Evolutionary conservation across 2,113 vertebrate genomes (phyloP), one percentile per base, ranked within the genome.

Genomic region (Serilophus lunatus): DNA sequence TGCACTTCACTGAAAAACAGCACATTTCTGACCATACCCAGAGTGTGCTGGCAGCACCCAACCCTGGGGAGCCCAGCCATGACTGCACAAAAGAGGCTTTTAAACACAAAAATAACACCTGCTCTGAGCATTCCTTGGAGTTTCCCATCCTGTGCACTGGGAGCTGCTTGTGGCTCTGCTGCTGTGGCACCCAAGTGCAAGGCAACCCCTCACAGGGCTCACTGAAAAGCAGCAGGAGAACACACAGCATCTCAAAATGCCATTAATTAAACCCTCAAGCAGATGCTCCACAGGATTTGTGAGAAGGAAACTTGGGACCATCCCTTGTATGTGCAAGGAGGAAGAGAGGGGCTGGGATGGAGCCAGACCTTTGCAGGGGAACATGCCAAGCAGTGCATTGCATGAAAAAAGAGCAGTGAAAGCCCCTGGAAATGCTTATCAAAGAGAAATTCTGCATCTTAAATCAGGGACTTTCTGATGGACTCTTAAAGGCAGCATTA

Each of bases 1-100:
- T 7, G 60, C 11, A 6, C 11, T 28, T 54, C 25, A 1, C 12
- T 5, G 3, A 12, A n/a, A 56, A 33, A 0, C 0, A 3, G 15
- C 2, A 1, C 0, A 0, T 36, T 45, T 10, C 64, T 74, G 18
- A 31, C 4, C n/a, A 1, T 3, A 3, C 12, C 5, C 63, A 13
- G 0, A 3, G 42, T 0, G 18, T 5, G 36, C 68, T 33, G 66
- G 53, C 47, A 45, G 33, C 2, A 20, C 6, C 23, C 7, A 50
- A 7, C 24, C 10, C 23, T 1, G 9, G 2, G 5, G 12, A 50
- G 54, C 44, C 44, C 50, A 13, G 20, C 9, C 12, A 3, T 1
- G 3, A 1, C 35, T 18, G 38, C 18, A 36, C 3, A 0, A 63
- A 63, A 89, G 84, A 59, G 0, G 13, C 1, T 33, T 86, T 83